Evolutionary conservation across 2,888 invertebrate genomes (phyloP).

Genomic region (Parochlus steinenii): DNA sequence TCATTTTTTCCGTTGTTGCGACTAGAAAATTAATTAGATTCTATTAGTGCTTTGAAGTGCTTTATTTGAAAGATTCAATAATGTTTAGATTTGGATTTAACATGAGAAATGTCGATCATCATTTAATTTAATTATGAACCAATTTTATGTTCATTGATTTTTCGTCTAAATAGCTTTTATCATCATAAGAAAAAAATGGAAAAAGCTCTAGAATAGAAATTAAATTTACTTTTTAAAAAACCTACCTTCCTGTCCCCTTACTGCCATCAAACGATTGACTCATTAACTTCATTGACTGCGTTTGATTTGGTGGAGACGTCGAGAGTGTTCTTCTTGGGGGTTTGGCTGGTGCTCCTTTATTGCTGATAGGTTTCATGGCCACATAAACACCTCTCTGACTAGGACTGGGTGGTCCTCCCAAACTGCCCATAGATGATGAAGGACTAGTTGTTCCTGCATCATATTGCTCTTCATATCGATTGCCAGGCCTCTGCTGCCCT

Average conservation of each 20-base stretch:
- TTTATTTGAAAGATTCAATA: slow-evolving; percentile 7
- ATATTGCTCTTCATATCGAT: slow-evolving; percentile 15
- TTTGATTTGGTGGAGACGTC: slow-evolving; percentile 10
- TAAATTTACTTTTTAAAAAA: too few relatives aligned
- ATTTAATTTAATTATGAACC: too few relatives aligned
- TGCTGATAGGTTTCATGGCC: slow-evolving; percentile 1
- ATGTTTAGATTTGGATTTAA: too few relatives aligned
- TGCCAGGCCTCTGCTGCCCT: slow-evolving; percentile 5
- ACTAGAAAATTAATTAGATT: not conserved
- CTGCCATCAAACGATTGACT: slow-evolving; percentile 9
- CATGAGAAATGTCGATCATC: too few relatives aligned
- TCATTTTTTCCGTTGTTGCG: not conserved
- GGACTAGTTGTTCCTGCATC: slow-evolving; percentile 21
- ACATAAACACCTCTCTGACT: slow-evolving; percentile 14
- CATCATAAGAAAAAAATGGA: too few relatives aligned
- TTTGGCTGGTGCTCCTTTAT: slow-evolving; percentile 16
- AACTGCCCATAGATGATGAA: slow-evolving; percentile 27
- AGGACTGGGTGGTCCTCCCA: slow-evolving; percentile 26
- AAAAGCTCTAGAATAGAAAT: too few relatives aligned
- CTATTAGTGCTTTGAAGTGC: slow-evolving; percentile 7
- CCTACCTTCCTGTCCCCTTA: too few relatives aligned
- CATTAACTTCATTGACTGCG: slow-evolving; percentile 7
- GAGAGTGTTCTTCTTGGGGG: slow-evolving; percentile 15
- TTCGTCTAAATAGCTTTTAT: too few relatives aligned
- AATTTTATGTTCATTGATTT: too few relatives aligned